Percentiles rank a stretch among this genome's conserved stretches.
phyloP scores from a whole-genome alignment of 2,888 invertebrate genomes.

The Harpalus rufipes region DNA sequence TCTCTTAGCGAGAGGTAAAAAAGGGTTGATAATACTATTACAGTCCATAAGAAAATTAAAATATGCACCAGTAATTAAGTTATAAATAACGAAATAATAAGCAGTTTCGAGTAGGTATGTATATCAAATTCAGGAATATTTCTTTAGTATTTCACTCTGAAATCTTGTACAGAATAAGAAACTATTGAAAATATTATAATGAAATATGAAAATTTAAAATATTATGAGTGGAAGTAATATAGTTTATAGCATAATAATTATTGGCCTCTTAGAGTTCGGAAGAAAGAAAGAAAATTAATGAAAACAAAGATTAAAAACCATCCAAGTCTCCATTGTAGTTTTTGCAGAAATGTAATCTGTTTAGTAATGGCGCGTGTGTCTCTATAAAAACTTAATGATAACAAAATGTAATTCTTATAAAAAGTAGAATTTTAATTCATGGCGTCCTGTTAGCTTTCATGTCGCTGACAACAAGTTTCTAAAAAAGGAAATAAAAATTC shows the following conservation, averaged over 20 bases:
- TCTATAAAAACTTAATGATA: constrained; percentile 45
- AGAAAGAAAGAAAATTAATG: background rate
- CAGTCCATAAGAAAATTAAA: no score
- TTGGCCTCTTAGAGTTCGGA: background rate
- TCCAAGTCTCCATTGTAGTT: background rate
- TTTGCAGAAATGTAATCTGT: constrained; percentile 17
- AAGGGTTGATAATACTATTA: no score
- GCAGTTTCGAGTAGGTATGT: no score
- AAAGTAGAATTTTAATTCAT: constrained; percentile 59
- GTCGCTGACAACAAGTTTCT: constrained; percentile 43
- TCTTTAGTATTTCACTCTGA: no score
- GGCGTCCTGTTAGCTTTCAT: constrained; percentile 31
- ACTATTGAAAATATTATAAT: background rate
- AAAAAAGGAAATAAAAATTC: constrained; percentile 53
- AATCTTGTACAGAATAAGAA: background rate
- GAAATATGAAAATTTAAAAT: background rate
- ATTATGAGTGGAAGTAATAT: no score
- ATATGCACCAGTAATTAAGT: no score
- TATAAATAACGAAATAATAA: no score
- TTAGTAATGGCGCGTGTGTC: constrained; percentile 18
- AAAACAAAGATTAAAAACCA: background rate
- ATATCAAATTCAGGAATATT: no score
- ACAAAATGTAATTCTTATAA: constrained; percentile 47
- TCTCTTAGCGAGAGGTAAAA: no score
- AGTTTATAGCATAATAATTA: background rate